Evolutionary conservation across 2,113 vertebrate genomes (phyloP).

Genomic region (Oriolus oriolus): DNA sequence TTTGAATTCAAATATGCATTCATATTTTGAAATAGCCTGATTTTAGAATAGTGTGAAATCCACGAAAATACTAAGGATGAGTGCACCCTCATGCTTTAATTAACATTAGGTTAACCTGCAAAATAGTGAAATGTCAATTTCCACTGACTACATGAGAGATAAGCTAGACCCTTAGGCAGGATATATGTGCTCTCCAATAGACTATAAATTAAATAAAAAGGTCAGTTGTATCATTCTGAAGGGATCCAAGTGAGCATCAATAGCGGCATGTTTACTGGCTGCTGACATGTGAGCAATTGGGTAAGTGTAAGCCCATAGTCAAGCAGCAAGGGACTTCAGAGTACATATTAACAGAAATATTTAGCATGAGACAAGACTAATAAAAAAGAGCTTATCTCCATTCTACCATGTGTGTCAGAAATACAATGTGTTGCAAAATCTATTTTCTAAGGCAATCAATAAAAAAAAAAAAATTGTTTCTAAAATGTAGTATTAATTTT

Average conservation of each 20-base stretch:
- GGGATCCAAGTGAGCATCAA: not conserved
- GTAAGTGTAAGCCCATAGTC: not conserved
- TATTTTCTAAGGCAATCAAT: not conserved
- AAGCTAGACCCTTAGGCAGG: not conserved
- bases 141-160: not conserved
- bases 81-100: constrained; percentile 26
- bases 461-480: not conserved
- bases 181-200: not conserved
- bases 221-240: not conserved
- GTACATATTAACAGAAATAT: not conserved
- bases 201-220: not conserved
- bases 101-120: not conserved
- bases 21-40: constrained; percentile 1
- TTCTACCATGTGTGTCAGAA: not conserved
- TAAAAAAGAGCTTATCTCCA: not conserved
- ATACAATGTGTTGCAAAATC: not conserved
- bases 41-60: constrained; percentile 19
- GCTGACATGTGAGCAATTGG: not conserved
- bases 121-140: constrained; percentile 31
- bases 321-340: not conserved
- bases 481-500: not conserved
- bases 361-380: not conserved
- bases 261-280: not conserved
- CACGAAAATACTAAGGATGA: constrained; percentile 22
- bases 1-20: constrained; percentile 46